Conservation (phyloP, 2,888 invertebrate genomes). For the Chloroclysta siterata region DNA sequence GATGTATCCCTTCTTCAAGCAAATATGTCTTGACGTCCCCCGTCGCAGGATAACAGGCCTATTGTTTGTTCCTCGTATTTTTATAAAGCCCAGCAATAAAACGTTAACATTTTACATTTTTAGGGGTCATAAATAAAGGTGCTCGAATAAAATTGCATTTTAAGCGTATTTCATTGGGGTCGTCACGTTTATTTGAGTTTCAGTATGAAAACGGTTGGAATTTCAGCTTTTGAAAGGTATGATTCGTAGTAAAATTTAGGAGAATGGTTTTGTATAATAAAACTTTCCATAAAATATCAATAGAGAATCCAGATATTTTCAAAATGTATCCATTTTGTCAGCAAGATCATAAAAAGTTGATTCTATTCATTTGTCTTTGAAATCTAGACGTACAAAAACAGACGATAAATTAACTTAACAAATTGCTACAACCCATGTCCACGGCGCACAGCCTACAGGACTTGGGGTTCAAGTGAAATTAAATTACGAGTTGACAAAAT, state of each 20-base stretch:
- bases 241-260: neutral
- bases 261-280: too few relatives aligned
- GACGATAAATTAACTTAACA: slow-evolving; percentile 72
- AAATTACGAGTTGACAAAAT: slow-evolving; percentile 84
- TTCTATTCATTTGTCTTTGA: slow-evolving; percentile 31
- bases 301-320: neutral
- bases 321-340: too few relatives aligned
- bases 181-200: slow-evolving; percentile 65
- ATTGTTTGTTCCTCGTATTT: slow-evolving; percentile 83
- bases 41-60: slow-evolving; percentile 70
- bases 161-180: slow-evolving; percentile 79
- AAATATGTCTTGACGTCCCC: slow-evolving; percentile 75
- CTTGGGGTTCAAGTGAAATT: slow-evolving; percentile 78
- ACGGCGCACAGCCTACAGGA: slow-evolving; percentile 57
- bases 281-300: too few relatives aligned
- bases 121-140: slow-evolving; percentile 79
- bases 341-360: neutral
- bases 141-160: slow-evolving; percentile 82
- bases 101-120: slow-evolving; percentile 83
- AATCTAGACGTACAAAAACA: slow-evolving; percentile 57
- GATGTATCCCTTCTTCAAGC: slow-evolving; percentile 35
- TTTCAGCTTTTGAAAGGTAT: neutral
- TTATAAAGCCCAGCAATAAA: slow-evolving; percentile 81
- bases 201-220: slow-evolving; percentile 30
- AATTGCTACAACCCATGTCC: slow-evolving; percentile 70